phyloP scores from a whole-genome alignment of 2,113 vertebrate genomes.

The Larimichthys crocea region DNA sequence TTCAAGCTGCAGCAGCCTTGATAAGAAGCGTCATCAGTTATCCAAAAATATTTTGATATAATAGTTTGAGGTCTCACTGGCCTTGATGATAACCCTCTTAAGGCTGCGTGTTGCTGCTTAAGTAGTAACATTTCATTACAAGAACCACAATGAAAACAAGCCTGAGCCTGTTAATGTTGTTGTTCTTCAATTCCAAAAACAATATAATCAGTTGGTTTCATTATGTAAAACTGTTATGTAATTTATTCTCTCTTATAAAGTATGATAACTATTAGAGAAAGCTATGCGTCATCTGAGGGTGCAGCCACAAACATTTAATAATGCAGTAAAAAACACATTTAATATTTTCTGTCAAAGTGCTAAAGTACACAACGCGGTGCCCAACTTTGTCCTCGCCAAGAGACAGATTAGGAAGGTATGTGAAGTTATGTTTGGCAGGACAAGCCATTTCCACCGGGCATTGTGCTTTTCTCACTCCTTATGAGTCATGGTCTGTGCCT shows the following conservation, averaged over 20 bases:
- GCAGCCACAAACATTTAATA: constrained; percentile 3
- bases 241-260: neutral
- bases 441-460: constrained; percentile 55
- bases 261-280: too few relatives aligned
- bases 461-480: constrained; percentile 56
- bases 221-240: neutral
- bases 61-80: neutral
- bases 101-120: neutral
- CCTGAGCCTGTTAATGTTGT: neutral
- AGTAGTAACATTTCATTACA: neutral
- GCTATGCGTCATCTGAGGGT: neutral
- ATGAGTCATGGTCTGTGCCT: constrained; percentile 72
- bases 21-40: neutral
- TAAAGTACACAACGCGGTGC: constrained; percentile 7
- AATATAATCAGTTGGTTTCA: constrained; percentile 1
- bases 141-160: constrained; percentile 4
- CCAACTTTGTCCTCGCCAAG: constrained; percentile 14
- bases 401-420: constrained; percentile 63
- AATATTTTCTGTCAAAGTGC: neutral
- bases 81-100: neutral
- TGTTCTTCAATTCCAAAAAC: neutral
- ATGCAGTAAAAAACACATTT: constrained; percentile 10
- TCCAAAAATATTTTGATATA: neutral
- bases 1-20: neutral
- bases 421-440: constrained; percentile 54